These are phyloP conservation scores for Meteorus cinctellus DNA, from an alignment of 2,888 invertebrate genomes.

Conservation along the genomic window DNA sequence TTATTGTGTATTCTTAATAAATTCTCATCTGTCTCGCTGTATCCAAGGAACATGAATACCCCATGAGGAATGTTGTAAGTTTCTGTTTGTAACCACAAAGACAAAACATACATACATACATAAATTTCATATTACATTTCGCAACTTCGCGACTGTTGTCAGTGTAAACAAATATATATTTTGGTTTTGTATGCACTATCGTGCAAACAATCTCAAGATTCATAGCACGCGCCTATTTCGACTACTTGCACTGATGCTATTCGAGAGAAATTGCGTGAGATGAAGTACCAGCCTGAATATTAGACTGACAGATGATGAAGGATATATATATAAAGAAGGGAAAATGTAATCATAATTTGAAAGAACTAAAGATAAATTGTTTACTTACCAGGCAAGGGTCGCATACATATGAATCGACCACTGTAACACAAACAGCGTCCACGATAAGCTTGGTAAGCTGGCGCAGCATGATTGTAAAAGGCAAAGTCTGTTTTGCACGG, in stretches of 20 bases:
- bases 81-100: slow-evolving; percentile 72
- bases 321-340: background rate
- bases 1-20: slow-evolving; percentile 88
- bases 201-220: slow-evolving; percentile 37
- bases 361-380: background rate
- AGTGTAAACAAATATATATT: background rate
- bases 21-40: slow-evolving; percentile 91
- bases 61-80: slow-evolving; percentile 88
- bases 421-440: slow-evolving; percentile 94
- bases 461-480: slow-evolving; percentile 92
- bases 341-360: background rate
- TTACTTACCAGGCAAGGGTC: slow-evolving; percentile 81
- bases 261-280: background rate
- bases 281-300: background rate
- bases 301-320: background rate
- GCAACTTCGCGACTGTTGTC: background rate
- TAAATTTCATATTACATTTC: slow-evolving; percentile 15
- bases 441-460: slow-evolving; percentile 91
- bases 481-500: slow-evolving; percentile 92
- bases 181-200: slow-evolving; percentile 6
- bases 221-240: slow-evolving; percentile 33
- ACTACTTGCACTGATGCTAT: background rate
- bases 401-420: slow-evolving; percentile 93
- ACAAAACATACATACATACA: slow-evolving; percentile 35
- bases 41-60: slow-evolving; percentile 90